Base-by-base conservation (phyloP, 2,797 vertebrate genomes). In the Manis javanica region DNA sequence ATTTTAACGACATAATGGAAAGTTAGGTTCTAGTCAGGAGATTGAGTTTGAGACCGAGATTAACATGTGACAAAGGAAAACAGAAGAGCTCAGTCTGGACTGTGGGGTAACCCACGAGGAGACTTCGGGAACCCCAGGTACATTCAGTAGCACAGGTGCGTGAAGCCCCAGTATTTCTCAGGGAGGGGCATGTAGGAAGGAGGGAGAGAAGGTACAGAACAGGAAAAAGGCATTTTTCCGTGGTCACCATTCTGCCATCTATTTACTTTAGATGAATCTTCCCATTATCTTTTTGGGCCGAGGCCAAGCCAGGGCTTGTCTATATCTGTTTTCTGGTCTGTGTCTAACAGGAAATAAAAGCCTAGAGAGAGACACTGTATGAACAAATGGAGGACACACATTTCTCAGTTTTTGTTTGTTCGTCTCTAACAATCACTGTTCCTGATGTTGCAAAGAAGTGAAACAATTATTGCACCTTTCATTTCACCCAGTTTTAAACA, bases 401-500 rank as follows among this genome's bases (percentile, higher is more conserved):
- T 82, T 72, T 86, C 29, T 83, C 21, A 14, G 14, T 34, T 92
- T 89, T 82, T 49, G 7, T 49, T 68, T 66, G 24, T 90, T 81
- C 42, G 16, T 89, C 68, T 95, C 46, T 29, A 79, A 29, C 19
- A 95, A 55, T 85, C 23, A 37, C 5, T 68, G 24, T 84, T 55
- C 10, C 46, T 34, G 16, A 29, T 79, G n/a, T 59, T 83, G n/a
- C n/a, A 90, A 87, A 91, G 14, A 71, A 55, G 34, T 61, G 29
- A 86, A 92, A 59, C 21, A 78, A 66, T 34, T 42, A 59, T 64
- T 79, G 31, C 0, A 29, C 26, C 37, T 87, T 90, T 75, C 46
- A 86, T 92, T 95, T 94, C 83, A 75, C 31, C 29, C n/a, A 81
- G 51, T 18, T 37, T 92, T 88, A 37, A 59, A 42, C 39, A 19